phyloP scores from a whole-genome alignment of 2,888 invertebrate genomes.

The Lepetodrilus schrolli region DNA sequence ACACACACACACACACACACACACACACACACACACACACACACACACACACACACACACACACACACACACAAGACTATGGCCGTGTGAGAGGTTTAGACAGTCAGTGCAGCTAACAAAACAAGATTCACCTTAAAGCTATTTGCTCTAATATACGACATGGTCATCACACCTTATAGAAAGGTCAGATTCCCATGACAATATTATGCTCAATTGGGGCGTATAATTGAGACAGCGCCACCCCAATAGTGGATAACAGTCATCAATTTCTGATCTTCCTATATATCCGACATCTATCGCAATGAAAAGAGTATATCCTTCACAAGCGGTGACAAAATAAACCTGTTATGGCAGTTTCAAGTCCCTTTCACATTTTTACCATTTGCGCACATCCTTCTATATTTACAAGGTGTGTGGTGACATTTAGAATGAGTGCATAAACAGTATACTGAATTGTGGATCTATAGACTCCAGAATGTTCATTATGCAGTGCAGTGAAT shows the following conservation, averaged over 20 bases:
- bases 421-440: not conserved
- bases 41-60: no score
- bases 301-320: not conserved
- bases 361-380: not conserved
- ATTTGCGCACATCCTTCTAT: not conserved
- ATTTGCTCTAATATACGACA: no score
- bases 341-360: not conserved
- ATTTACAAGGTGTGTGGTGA: not conserved
- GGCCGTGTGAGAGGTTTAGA: no score
- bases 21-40: no score
- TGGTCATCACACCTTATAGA: not conserved
- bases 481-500: no score
- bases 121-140: no score
- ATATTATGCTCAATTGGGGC: not conserved
- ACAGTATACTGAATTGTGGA: not conserved
- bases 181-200: not conserved
- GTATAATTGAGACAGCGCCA: conserved; percentile 9
- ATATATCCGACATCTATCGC: no score
- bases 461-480: no score
- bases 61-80: no score
- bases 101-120: no score
- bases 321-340: not conserved
- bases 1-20: no score
- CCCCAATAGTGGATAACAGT: not conserved
- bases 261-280: not conserved